Percentiles rank a stretch among this genome's conserved stretches.
Conservation (phyloP, 2,113 vertebrate species). For the Lucifuga dentata region DNA sequence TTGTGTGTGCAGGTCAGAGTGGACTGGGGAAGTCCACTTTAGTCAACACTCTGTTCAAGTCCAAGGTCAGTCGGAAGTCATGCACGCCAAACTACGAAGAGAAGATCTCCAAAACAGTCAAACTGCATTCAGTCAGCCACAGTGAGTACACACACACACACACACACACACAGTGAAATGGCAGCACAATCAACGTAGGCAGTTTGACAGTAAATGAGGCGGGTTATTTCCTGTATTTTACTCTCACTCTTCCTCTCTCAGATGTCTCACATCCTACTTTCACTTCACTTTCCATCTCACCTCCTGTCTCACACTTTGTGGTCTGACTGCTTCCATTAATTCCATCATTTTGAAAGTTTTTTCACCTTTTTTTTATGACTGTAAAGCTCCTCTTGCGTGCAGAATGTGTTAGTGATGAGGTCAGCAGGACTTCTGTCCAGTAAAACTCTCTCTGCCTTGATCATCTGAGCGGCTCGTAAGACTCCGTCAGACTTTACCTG, state of each 20-base stretch:
- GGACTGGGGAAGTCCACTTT: conserved; percentile 98
- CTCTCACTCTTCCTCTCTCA: background rate
- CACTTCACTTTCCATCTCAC: conserved; percentile 24
- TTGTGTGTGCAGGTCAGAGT: conserved; percentile 90
- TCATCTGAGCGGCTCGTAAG: too few relatives aligned
- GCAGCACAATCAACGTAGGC: too few relatives aligned
- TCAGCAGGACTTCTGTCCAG: too few relatives aligned
- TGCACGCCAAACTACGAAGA: conserved; percentile 76
- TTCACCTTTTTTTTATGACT: background rate
- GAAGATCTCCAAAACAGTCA: conserved; percentile 87
- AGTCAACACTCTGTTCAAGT: conserved; percentile 97
- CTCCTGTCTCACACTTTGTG: background rate
- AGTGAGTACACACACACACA: conserved; percentile 77
- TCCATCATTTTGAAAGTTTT: background rate
- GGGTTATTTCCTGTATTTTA: too few relatives aligned
- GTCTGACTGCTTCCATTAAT: background rate
- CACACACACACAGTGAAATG: conserved; percentile 19
- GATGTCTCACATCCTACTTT: conserved; percentile 43
- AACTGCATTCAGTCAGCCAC: conserved; percentile 90
- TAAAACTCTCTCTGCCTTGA: too few relatives aligned
- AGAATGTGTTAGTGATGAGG: too few relatives aligned
- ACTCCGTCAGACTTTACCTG: too few relatives aligned
- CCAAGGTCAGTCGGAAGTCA: conserved; percentile 91
- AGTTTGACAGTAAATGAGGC: too few relatives aligned
- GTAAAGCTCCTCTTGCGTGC: too few relatives aligned